Percentiles rank a stretch among this genome's conserved stretches.
Conservation (phyloP, 2,888 invertebrate genomes). For the Girardia tigrina region DNA sequence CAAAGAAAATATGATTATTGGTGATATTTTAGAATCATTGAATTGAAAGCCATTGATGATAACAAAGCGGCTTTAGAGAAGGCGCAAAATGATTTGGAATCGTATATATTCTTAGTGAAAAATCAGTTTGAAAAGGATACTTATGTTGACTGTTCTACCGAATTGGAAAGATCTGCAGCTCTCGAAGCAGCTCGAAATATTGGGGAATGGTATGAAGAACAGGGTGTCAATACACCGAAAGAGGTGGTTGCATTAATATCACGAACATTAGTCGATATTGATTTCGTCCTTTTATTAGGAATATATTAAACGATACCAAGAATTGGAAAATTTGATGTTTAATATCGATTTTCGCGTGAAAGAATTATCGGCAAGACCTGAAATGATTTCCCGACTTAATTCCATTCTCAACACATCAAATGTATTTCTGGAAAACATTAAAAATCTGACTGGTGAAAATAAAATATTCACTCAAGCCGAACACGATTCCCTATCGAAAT, state of each 20-base stretch:
- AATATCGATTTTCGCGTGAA: slow-evolving; percentile 66
- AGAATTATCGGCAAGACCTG: slow-evolving; percentile 77
- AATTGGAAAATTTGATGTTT: slow-evolving; percentile 52
- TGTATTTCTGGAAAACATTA: slow-evolving; percentile 65
- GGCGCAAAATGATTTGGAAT: slow-evolving; percentile 77
- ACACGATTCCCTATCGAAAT: slow-evolving; percentile 65
- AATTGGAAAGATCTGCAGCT: slow-evolving; percentile 65
- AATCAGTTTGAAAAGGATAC: slow-evolving; percentile 67
- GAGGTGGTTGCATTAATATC: slow-evolving; percentile 54
- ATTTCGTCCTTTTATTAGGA: neutral
- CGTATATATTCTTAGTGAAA: slow-evolving; percentile 77
- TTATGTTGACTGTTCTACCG: slow-evolving; percentile 63
- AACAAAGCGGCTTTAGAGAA: slow-evolving; percentile 68
- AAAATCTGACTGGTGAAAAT: slow-evolving; percentile 54
- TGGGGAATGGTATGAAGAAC: slow-evolving; percentile 82
- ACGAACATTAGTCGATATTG: slow-evolving; percentile 37
- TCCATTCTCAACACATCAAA: slow-evolving; percentile 68
- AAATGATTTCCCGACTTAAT: slow-evolving; percentile 66
- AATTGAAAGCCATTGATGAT: slow-evolving; percentile 57
- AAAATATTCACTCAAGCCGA: slow-evolving; percentile 72
- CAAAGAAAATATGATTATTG: too few relatives aligned
- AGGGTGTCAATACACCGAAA: slow-evolving; percentile 69
- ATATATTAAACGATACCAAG: neutral
- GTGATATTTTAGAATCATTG: slow-evolving; percentile 44
- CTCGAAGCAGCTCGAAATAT: slow-evolving; percentile 53